Percentiles rank a stretch among this genome's conserved stretches.
These are phyloP conservation scores for Solenopsis invicta DNA, from an alignment of 1,140 invertebrate species.

Conservation along the genomic window DNA sequence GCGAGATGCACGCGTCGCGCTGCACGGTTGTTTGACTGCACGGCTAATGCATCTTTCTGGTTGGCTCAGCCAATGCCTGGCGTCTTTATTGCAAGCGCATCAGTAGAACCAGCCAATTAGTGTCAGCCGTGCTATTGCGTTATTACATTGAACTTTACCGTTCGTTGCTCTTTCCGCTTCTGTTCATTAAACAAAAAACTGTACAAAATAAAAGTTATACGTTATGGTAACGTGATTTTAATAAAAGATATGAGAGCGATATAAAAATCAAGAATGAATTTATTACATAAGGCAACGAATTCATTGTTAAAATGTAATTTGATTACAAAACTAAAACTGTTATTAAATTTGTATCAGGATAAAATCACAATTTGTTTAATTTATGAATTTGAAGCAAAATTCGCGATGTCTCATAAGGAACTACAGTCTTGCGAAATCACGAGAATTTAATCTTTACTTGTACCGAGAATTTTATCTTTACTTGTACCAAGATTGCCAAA, in stretches of 20 bases:
- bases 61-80: neutral
- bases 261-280: neutral
- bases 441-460: constrained; percentile 15
- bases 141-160: constrained; percentile 11
- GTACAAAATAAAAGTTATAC: neutral
- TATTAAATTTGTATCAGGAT: neutral
- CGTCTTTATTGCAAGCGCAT: constrained; percentile 29
- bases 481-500: neutral
- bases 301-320: neutral
- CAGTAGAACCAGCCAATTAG: constrained; percentile 37
- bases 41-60: constrained; percentile 19
- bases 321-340: neutral
- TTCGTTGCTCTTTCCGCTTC: constrained; percentile 16
- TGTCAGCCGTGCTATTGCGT: constrained; percentile 30
- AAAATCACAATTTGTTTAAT: neutral
- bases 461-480: constrained; percentile 4
- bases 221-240: neutral
- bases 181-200: neutral
- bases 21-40: neutral
- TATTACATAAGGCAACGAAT: neutral
- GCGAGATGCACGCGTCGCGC: constrained; percentile 20
- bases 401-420: neutral
- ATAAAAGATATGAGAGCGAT: neutral
- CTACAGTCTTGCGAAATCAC: neutral
- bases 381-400: neutral